phyloP scores from a whole-genome alignment of 2,113 vertebrate species.

The Rhagologus leucostigma region DNA sequence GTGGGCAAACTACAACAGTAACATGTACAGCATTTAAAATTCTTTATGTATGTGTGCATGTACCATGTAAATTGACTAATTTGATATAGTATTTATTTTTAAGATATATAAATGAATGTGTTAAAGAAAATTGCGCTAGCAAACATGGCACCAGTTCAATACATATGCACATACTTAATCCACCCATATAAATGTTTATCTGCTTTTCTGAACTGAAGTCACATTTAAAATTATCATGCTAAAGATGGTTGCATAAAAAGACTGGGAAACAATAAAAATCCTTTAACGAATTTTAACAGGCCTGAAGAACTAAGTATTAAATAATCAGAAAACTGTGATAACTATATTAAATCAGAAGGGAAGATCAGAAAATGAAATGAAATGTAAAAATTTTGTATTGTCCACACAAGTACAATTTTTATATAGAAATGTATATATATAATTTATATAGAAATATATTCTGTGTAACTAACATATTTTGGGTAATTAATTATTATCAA shows the following conservation, averaged over 20 bases:
- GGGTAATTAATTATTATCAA: neutral
- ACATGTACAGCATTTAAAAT: neutral
- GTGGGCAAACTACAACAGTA: neutral
- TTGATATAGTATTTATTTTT: neutral
- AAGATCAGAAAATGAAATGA: neutral
- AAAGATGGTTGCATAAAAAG: neutral
- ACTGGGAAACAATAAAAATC: neutral
- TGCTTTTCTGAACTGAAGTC: neutral
- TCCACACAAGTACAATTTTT: neutral
- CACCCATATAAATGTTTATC: neutral
- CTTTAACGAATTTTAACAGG: neutral
- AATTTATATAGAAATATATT: neutral
- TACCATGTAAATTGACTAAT: neutral
- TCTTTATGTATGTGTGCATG: neutral
- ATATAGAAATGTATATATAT: neutral
- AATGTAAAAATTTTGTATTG: neutral
- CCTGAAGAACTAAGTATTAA: neutral
- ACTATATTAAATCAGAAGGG: neutral
- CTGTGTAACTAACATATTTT: neutral
- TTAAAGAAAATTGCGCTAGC: neutral
- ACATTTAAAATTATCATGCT: neutral
- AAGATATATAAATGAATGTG: neutral
- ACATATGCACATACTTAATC: neutral
- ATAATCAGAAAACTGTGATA: neutral
- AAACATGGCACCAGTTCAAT: neutral